Evolutionary conservation across 2,113 vertebrate species (phyloP).

Genomic region (Coregonus clupeaformis): DNA sequence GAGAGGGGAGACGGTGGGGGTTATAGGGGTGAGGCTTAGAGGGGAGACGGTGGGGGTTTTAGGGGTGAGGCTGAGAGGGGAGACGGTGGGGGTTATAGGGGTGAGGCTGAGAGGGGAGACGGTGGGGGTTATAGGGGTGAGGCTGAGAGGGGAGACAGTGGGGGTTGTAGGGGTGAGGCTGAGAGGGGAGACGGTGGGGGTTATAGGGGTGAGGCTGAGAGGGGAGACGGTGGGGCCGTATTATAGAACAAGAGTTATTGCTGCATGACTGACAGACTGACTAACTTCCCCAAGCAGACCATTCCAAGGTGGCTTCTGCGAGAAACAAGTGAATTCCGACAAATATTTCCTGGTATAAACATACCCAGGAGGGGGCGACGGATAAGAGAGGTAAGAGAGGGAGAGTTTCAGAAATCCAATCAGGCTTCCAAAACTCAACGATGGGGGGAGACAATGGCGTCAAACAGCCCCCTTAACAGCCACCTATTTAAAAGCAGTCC

Average conservation of each 20-base stretch:
- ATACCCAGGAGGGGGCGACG: not conserved
- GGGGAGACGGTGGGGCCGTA: not conserved
- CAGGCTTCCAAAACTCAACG: conserved; percentile 10
- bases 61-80: too few relatives aligned
- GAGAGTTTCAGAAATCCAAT: conserved; percentile 13
- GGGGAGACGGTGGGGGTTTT: too few relatives aligned
- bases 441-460: conserved; percentile 36
- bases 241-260: conserved; percentile 9
- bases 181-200: too few relatives aligned
- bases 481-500: conserved; percentile 39
- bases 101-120: too few relatives aligned
- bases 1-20: too few relatives aligned
- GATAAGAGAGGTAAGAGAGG: too few relatives aligned
- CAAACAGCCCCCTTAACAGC: conserved; percentile 34
- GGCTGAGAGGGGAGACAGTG: too few relatives aligned
- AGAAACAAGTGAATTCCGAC: conserved; percentile 17
- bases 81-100: too few relatives aligned
- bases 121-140: too few relatives aligned
- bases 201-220: too few relatives aligned
- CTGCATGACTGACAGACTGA: conserved; percentile 15
- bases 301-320: not conserved
- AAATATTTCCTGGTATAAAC: conserved; percentile 27
- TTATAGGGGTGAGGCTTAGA: too few relatives aligned
- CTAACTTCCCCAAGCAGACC: not conserved
- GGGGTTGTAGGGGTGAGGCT: too few relatives aligned